A percentile compares a stretch with the other conserved stretches of the same genome.
These are phyloP conservation scores for Eublepharis macularius DNA, from an alignment of 2,113 vertebrate genomes.

Conservation along the genomic window DNA sequence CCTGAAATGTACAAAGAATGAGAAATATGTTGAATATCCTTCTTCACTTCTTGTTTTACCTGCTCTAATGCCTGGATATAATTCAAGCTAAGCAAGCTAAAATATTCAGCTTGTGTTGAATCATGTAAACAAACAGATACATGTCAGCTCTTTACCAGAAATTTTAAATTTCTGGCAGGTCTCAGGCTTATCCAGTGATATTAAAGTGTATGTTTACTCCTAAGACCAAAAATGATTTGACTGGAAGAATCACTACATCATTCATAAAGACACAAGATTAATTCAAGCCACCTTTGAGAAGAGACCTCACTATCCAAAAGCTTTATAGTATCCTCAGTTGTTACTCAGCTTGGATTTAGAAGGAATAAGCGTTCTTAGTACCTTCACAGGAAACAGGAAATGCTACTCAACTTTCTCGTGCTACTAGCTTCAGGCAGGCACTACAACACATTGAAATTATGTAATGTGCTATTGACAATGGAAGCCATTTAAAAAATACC, in stretches of 20 bases:
- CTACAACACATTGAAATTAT: neutral
- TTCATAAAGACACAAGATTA: neutral
- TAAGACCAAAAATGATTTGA: neutral
- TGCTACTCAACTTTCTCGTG: too few species aligned
- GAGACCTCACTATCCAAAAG: neutral
- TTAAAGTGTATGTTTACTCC: too few species aligned
- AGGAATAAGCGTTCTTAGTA: neutral
- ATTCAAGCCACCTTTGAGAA: neutral
- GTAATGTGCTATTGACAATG: neutral
- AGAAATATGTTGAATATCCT: too few species aligned
- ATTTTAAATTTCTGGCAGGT: neutral
- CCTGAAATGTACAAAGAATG: too few species aligned
- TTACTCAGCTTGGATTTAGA: neutral
- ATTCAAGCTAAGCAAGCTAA: neutral
- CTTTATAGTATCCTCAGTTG: neutral
- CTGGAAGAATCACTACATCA: neutral
- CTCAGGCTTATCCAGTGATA: neutral
- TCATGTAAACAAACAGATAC: neutral
- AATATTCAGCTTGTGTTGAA: neutral
- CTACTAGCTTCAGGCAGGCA: neutral
- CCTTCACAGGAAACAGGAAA: neutral
- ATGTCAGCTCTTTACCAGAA: neutral
- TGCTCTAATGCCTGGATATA: too few species aligned
- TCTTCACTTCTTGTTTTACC: too few species aligned
- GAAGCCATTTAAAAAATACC: neutral